These are phyloP conservation scores for Cherax quadricarinatus DNA, from an alignment of 1,140 invertebrate species.

Conservation along the genomic window DNA sequence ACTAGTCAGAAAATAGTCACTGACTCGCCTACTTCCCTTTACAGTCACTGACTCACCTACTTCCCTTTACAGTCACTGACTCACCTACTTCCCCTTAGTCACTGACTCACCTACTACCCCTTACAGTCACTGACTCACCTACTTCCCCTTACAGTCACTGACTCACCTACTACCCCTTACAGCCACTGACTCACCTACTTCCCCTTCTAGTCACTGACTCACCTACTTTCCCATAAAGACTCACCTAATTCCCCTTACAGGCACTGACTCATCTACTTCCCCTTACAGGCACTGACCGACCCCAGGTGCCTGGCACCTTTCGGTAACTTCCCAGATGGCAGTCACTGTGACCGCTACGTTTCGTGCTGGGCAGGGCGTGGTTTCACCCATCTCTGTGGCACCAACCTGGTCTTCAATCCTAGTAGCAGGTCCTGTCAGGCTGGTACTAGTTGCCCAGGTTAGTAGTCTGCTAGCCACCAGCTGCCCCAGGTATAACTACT, in stretches of 20 bases:
- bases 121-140: background rate
- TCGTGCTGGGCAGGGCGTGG: constrained; percentile 61
- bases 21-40: too few relatives aligned
- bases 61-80: background rate
- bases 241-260: background rate
- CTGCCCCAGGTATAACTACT: too few relatives aligned
- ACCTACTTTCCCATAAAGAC: background rate
- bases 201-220: background rate
- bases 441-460: constrained; percentile 49
- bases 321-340: constrained; percentile 60
- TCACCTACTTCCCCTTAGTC: background rate
- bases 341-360: constrained; percentile 46
- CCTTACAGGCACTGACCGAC: constrained; percentile 29
- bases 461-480: background rate
- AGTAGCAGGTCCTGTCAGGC: constrained; percentile 35
- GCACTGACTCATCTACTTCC: background rate
- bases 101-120: too few relatives aligned
- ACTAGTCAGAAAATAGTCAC: too few relatives aligned
- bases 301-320: constrained; percentile 40
- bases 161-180: background rate
- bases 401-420: constrained; percentile 52
- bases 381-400: constrained; percentile 56
- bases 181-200: background rate
- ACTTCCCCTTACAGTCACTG: background rate
- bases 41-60: constrained; percentile 2